These are phyloP conservation scores for Acestrorhynchus altus DNA, from an alignment of 2,797 vertebrate species.

Conservation along the genomic window DNA sequence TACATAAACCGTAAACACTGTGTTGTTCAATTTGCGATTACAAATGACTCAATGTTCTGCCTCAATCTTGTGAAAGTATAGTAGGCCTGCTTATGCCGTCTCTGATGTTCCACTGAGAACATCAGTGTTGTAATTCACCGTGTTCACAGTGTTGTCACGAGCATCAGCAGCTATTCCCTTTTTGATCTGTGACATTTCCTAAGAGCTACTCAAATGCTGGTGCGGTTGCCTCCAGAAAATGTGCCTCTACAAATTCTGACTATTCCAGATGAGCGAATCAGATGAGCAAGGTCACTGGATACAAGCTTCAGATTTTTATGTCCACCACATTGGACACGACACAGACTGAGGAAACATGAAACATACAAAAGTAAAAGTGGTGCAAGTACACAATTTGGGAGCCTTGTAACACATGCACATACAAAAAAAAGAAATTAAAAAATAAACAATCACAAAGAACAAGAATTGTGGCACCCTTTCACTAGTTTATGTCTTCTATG, in stretches of 20 bases:
- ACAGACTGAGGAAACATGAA: constrained; percentile 58
- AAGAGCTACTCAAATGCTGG: neutral
- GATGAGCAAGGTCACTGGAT: neutral
- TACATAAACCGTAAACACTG: constrained; percentile 13
- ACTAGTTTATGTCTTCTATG: constrained; percentile 54
- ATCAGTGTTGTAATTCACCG: neutral
- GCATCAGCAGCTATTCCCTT: neutral
- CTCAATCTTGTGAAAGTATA: neutral
- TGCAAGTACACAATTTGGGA: constrained; percentile 44
- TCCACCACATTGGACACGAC: constrained; percentile 65
- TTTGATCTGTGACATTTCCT: neutral
- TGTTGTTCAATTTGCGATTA: constrained; percentile 5
- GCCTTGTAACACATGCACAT: constrained; percentile 72
- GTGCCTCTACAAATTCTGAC: neutral
- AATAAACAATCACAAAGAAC: constrained; percentile 56
- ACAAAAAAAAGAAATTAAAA: constrained; percentile 63
- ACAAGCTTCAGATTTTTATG: neutral
- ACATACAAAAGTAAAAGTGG: constrained; percentile 59
- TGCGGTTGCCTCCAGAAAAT: neutral
- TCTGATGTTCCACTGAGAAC: neutral
- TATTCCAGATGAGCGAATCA: neutral
- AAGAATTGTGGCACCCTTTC: constrained; percentile 78
- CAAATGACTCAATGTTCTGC: constrained; percentile 2
- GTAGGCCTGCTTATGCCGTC: constrained; percentile 2
- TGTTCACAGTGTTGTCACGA: no score